Conservation (phyloP, 92 coral and sea anemone species). For the Paragorgia papillata region DNA sequence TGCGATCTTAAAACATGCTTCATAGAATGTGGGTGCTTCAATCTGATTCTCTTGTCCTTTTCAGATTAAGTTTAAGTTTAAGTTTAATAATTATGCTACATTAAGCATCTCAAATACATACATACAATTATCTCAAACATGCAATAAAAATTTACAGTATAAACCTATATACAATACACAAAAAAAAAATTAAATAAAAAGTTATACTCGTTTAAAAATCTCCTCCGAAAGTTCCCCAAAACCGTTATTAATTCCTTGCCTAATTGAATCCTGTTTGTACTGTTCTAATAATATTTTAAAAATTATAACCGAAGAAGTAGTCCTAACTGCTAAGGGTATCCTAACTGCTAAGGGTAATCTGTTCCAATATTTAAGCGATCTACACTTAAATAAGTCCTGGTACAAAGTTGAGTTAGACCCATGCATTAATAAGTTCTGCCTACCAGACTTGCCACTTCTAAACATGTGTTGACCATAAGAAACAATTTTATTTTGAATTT, state of each 20-base stretch:
- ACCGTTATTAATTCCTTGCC: neutral
- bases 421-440: neutral
- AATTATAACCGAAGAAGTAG: neutral
- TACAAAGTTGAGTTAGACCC: neutral
- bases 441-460: neutral
- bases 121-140: too few species aligned
- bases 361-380: neutral
- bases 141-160: too few species aligned
- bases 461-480: neutral
- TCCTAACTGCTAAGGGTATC: conserved; percentile 5
- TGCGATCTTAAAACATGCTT: too few species aligned
- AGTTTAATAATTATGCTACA: neutral
- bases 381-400: conserved; percentile 9
- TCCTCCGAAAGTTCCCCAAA: conserved; percentile 26
- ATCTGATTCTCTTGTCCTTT: too few species aligned
- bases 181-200: neutral
- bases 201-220: conserved; percentile 4
- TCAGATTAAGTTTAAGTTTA: neutral
- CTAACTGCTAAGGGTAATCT: conserved; percentile 6
- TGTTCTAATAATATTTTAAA: conserved; percentile 4
- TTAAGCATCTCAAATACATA: neutral
- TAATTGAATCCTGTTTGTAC: neutral
- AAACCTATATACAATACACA: neutral
- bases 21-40: too few species aligned
- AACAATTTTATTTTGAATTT: neutral